These are phyloP conservation scores for Sebastes itinus DNA, from an alignment of 2,797 vertebrate species.

Conservation along the genomic window DNA sequence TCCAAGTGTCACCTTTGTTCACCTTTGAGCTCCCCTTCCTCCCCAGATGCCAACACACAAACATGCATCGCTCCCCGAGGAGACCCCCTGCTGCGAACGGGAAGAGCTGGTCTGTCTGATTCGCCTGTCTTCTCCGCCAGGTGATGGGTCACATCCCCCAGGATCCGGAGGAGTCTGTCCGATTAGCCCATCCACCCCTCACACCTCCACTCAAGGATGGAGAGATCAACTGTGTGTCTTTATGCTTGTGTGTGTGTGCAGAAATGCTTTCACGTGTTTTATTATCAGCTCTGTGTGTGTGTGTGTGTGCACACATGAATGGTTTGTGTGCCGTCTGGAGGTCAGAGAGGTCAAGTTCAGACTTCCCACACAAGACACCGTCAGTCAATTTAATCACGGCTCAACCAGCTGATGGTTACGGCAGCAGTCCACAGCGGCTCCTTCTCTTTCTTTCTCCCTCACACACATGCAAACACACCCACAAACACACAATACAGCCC, in stretches of 20 bases:
- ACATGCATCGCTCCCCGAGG: conserved; percentile 8
- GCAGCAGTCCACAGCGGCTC: conserved; percentile 39
- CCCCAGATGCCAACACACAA: conserved; percentile 9
- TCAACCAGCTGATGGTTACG: conserved; percentile 57
- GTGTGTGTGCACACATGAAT: conserved; percentile 15
- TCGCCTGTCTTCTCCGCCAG: conserved; percentile 51
- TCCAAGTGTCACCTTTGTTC: conserved; percentile 32
- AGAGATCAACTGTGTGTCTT: conserved; percentile 20
- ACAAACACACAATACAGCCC: conserved; percentile 40
- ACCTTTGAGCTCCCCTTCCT: conserved; percentile 23
- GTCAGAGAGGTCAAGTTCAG: conserved; percentile 48
- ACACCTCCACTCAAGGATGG: conserved; percentile 57
- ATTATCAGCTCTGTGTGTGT: conserved; percentile 2
- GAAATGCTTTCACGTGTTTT: conserved; percentile 43
- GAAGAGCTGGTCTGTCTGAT: conserved; percentile 39
- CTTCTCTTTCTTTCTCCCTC: conserved; percentile 9
- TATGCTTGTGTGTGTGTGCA: background rate
- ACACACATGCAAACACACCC: conserved; percentile 34
- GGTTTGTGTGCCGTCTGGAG: conserved; percentile 25
- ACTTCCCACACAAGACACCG: conserved; percentile 42
- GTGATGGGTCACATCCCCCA: conserved; percentile 65
- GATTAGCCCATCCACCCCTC: conserved; percentile 70
- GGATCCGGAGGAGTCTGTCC: conserved; percentile 59
- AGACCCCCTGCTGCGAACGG: conserved; percentile 28
- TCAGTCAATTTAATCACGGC: conserved; percentile 61